These are phyloP conservation scores for Drosophila neutralis DNA, from an alignment of 2,888 invertebrate genomes.

Conservation along the genomic window DNA sequence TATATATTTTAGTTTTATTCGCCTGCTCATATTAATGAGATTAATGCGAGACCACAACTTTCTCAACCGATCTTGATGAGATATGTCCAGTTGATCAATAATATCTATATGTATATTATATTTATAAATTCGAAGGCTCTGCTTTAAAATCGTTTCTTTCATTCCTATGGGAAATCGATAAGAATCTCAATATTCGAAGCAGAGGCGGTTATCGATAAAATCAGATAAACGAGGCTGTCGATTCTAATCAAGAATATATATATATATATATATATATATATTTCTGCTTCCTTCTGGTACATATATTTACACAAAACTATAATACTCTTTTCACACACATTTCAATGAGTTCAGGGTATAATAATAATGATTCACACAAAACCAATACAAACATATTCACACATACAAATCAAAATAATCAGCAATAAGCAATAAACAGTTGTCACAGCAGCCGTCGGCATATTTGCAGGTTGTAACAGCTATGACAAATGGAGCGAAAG, in stretches of 20 bases:
- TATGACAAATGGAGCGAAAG: conserved; percentile 34
- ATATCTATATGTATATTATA: not conserved
- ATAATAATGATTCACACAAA: conserved; percentile 70
- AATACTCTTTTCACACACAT: not conserved
- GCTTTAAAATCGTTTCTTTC: not conserved
- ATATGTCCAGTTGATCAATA: not conserved
- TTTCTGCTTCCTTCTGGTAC: not conserved
- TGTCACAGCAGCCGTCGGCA: conserved; percentile 30
- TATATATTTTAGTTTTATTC: not conserved
- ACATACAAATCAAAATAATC: conserved; percentile 62
- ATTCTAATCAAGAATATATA: not conserved
- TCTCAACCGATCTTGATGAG: not conserved
- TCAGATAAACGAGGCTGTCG: not conserved
- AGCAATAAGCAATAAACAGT: conserved; percentile 68
- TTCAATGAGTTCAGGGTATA: not conserved
- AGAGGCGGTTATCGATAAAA: not conserved
- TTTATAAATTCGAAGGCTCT: not conserved
- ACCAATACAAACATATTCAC: conserved; percentile 61
- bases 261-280: not conserved
- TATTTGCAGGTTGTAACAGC: conserved; percentile 65
- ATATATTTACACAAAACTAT: not conserved
- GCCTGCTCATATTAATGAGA: not conserved
- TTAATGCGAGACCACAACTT: not conserved
- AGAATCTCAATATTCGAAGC: not conserved
- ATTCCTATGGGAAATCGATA: not conserved